phyloP scores from a whole-genome alignment of 2,113 vertebrate species.

The Campylomormyrus numenius region DNA sequence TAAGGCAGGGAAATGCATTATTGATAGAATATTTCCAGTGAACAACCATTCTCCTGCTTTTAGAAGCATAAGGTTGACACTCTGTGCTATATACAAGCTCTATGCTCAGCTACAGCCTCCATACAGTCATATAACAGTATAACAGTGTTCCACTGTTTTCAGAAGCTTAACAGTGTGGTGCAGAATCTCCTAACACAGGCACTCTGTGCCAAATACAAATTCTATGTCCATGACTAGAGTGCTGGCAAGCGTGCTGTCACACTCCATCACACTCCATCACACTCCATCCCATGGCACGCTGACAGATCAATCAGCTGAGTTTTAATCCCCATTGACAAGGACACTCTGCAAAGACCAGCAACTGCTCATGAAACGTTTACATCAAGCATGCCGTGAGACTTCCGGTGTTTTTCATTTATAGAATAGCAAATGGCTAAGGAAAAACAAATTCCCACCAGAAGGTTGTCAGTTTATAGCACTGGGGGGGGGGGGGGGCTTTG shows the following conservation, averaged over 20 bases:
- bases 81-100: not conserved
- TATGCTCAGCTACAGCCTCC: not conserved
- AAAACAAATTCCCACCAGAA: not conserved
- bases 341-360: not conserved
- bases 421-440: not conserved
- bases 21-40: not conserved
- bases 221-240: not conserved
- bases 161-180: not conserved
- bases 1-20: not conserved
- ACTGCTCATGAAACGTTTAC: not conserved
- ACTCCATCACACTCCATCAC: not conserved
- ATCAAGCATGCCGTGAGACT: not conserved
- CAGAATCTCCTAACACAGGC: not conserved
- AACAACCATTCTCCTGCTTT: not conserved
- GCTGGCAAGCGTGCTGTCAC: not conserved
- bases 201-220: not conserved
- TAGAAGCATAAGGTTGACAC: not conserved
- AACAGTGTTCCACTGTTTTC: not conserved
- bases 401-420: not conserved
- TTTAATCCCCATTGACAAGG: constrained; percentile 5
- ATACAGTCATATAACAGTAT: not conserved
- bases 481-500: not conserved
- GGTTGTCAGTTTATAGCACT: not conserved
- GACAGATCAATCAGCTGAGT: not conserved
- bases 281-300: not conserved